These are phyloP conservation scores for Chloromyia formosa DNA, from an alignment of 2,888 invertebrate genomes.

Conservation along the genomic window DNA sequence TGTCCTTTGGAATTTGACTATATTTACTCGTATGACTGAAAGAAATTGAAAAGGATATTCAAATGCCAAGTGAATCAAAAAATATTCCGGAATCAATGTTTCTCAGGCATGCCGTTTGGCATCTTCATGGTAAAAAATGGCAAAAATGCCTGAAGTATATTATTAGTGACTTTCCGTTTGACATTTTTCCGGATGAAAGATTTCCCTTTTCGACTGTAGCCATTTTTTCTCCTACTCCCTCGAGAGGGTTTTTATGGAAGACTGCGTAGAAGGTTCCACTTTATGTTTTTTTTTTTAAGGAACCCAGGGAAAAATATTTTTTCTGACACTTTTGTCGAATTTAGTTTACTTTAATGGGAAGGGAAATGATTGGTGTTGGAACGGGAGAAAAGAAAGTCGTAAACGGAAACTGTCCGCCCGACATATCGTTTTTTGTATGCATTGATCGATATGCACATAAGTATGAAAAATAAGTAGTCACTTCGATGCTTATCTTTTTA, in stretches of 20 bases:
- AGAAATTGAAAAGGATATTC: neutral
- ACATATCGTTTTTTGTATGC: neutral
- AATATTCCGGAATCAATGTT: neutral
- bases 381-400: too few relatives aligned
- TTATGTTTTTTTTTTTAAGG: neutral
- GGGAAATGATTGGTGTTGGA: neutral
- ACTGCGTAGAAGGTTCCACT: neutral
- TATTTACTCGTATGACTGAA: neutral
- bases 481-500: neutral
- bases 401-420: neutral
- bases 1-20: neutral
- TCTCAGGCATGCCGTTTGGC: neutral
- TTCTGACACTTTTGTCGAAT: slow-evolving; percentile 4
- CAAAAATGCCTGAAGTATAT: neutral
- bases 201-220: neutral
- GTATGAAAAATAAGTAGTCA: neutral
- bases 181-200: slow-evolving; percentile 13
- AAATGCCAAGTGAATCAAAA: neutral
- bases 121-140: neutral
- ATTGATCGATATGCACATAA: neutral
- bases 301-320: neutral
- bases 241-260: neutral
- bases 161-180: slow-evolving; percentile 21
- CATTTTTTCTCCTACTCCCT: neutral
- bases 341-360: neutral